Evolutionary conservation across 2,113 vertebrate species (phyloP).

Genomic region (Leptocoma aspasia): DNA sequence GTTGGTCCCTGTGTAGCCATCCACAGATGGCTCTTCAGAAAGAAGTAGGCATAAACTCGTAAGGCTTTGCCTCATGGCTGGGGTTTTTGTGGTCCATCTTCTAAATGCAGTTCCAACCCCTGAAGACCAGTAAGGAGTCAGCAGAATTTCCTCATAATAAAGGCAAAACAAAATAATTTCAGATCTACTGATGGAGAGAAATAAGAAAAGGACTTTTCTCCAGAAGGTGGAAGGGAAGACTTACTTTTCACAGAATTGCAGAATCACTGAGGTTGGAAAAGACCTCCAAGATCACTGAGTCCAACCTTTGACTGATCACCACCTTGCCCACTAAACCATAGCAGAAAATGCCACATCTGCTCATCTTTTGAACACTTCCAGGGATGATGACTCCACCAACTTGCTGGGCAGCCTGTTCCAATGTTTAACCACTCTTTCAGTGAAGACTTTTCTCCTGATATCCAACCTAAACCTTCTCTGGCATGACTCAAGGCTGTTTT

Average conservation of each 20-base stretch:
- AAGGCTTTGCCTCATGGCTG: neutral
- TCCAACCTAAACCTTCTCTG: neutral
- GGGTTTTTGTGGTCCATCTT: neutral
- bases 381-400: too few relatives aligned
- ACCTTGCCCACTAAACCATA: neutral
- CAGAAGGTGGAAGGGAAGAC: neutral
- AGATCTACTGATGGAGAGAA: neutral
- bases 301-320: neutral
- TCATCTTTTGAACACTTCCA: neutral
- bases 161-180: neutral
- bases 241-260: neutral
- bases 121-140: neutral
- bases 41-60: neutral
- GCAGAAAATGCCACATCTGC: neutral
- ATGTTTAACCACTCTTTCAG: neutral
- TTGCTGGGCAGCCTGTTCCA: neutral
- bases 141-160: neutral
- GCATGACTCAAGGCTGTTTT: neutral
- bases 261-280: neutral
- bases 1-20: neutral
- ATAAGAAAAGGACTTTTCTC: neutral
- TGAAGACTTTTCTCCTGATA: neutral
- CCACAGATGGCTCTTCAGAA: neutral
- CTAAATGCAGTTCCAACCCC: neutral
- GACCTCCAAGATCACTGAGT: neutral